Conservation (phyloP, 2,888 invertebrate genomes). For the Agonopterix alstromeriana region DNA sequence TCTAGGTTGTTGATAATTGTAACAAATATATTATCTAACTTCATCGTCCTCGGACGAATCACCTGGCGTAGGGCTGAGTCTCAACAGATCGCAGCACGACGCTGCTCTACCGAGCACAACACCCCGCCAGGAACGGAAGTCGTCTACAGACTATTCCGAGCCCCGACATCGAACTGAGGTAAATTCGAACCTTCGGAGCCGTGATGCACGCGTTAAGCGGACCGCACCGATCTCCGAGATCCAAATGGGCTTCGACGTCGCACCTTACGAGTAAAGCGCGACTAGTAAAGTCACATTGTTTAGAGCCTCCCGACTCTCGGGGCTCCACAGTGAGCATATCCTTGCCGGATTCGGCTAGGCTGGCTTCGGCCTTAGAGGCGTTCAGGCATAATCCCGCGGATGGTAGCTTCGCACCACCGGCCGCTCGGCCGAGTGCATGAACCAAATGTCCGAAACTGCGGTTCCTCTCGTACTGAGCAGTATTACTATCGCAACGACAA, state of each 20-base stretch:
- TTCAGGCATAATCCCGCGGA: slow-evolving; percentile 68
- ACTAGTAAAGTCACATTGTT: slow-evolving; percentile 54
- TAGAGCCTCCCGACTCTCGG: slow-evolving; percentile 63
- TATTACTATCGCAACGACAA: slow-evolving; percentile 74
- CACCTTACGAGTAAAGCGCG: slow-evolving; percentile 37
- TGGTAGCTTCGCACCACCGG: slow-evolving; percentile 81
- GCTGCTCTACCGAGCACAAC: slow-evolving; percentile 78
- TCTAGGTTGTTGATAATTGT: too few relatives aligned
- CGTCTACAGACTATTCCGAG: slow-evolving; percentile 79
- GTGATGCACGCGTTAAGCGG: slow-evolving; percentile 29
- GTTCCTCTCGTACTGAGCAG: slow-evolving; percentile 75
- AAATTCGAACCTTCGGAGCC: slow-evolving; percentile 28
- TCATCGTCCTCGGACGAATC: slow-evolving; percentile 4
- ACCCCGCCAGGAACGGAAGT: slow-evolving; percentile 78
- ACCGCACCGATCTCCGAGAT: slow-evolving; percentile 40
- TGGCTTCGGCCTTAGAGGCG: slow-evolving; percentile 79
- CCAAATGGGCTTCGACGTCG: slow-evolving; percentile 50
- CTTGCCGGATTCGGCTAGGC: slow-evolving; percentile 72
- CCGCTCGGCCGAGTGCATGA: slow-evolving; percentile 79
- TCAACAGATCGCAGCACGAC: slow-evolving; percentile 75
- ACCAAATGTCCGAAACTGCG: slow-evolving; percentile 78
- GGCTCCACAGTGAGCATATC: slow-evolving; percentile 49
- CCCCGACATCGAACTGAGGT: slow-evolving; percentile 65
- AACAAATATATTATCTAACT: too few relatives aligned
- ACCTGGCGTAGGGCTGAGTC: slow-evolving; percentile 67